Evolutionary conservation across 2,113 vertebrate genomes (phyloP).

Genomic region (Myrmophylax atrothorax): DNA sequence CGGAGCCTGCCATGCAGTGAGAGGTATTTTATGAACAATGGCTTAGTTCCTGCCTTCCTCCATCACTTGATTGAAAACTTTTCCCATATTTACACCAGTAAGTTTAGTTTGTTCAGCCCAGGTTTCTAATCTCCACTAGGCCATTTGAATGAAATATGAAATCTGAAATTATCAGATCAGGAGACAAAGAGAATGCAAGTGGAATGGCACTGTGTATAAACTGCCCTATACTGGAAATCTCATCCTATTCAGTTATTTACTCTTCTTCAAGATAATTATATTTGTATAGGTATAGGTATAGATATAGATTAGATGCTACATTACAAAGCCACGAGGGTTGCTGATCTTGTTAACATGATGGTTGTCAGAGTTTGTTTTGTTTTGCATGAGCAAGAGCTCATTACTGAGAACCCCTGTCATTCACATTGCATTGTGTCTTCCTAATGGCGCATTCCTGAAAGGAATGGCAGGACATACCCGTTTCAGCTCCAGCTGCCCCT

Average conservation of each 20-base stretch:
- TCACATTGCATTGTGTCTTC: conserved; percentile 36
- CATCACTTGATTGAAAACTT: not conserved
- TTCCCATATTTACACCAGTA: not conserved
- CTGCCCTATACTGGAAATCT: not conserved
- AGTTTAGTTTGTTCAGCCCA: not conserved
- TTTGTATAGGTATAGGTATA: conserved; percentile 40
- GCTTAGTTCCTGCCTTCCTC: not conserved
- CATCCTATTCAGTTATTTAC: conserved; percentile 29
- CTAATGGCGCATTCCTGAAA: conserved; percentile 40
- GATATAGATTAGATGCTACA: conserved; percentile 50
- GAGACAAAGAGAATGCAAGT: not conserved
- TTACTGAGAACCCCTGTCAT: conserved; percentile 50
- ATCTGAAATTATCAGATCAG: not conserved
- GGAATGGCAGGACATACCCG: not conserved
- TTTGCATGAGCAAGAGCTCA: conserved; percentile 59
- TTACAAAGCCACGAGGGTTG: conserved; percentile 45
- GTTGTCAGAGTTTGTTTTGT: conserved; percentile 60
- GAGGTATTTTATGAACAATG: not conserved
- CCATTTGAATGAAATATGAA: not conserved
- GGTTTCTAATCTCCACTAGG: not conserved
- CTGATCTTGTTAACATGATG: conserved; percentile 59
- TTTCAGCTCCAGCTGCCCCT: conserved; percentile 11
- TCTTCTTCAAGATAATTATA: conserved; percentile 37
- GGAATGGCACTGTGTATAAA: not conserved
- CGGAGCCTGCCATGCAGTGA: not conserved